phyloP scores from a whole-genome alignment of 2,113 vertebrate species.

The Aythya baeri region DNA sequence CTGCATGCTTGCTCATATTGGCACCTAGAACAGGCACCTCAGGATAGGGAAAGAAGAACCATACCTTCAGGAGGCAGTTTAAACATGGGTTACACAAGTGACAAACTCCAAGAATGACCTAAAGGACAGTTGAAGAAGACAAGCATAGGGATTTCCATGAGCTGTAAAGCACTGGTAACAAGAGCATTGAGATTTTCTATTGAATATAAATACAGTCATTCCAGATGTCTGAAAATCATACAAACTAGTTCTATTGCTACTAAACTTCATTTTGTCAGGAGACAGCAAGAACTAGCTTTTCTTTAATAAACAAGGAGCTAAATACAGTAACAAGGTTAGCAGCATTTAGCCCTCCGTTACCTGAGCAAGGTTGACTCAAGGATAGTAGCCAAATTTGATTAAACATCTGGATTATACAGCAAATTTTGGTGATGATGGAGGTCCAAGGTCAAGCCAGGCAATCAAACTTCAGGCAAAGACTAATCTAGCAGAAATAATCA shows the following conservation, averaged over 20 bases:
- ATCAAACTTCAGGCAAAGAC: no score
- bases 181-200: rapidly evolving
- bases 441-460: neutral
- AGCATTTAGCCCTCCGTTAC: neutral
- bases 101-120: neutral
- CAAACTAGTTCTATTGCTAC: neutral
- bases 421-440: rapidly evolving
- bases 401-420: neutral
- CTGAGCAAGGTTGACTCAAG: neutral
- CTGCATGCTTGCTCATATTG: neutral
- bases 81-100: rapidly evolving
- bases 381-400: neutral
- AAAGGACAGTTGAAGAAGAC: rapidly evolving
- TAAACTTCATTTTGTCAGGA: neutral
- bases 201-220: rapidly evolving
- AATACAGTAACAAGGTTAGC: neutral
- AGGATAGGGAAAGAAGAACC: rapidly evolving
- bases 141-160: neutral
- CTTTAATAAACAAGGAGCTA: rapidly evolving
- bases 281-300: neutral
- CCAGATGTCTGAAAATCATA: rapidly evolving
- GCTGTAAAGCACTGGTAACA: neutral
- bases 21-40: neutral
- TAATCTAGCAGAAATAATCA: neutral
- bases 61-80: neutral